These are phyloP conservation scores for Selene dorsalis DNA, from an alignment of 2,797 vertebrate genomes.

Conservation along the genomic window DNA sequence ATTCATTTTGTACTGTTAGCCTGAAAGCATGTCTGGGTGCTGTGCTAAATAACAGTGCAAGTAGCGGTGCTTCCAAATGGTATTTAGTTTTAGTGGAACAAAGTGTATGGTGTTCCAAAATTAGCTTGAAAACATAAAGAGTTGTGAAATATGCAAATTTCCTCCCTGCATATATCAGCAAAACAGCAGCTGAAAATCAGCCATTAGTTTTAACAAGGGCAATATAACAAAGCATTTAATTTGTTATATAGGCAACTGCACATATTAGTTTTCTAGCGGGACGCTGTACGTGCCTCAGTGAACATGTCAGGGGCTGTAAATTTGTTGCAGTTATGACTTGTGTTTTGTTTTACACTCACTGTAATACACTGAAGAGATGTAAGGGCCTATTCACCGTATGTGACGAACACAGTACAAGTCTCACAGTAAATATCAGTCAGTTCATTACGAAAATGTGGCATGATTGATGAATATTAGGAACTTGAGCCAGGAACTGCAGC, in stretches of 20 bases:
- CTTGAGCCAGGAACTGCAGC: neutral
- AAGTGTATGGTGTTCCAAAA: slow-evolving; percentile 2
- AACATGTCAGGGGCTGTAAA: slow-evolving; percentile 32
- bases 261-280: neutral
- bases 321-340: slow-evolving; percentile 27
- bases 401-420: slow-evolving; percentile 38
- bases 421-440: slow-evolving; percentile 44
- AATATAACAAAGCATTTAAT: slow-evolving; percentile 9
- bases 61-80: too few relatives aligned
- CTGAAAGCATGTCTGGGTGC: neutral
- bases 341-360: slow-evolving; percentile 33
- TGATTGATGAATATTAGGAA: slow-evolving; percentile 41
- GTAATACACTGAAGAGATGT: slow-evolving; percentile 35
- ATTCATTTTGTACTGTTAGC: neutral
- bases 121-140: neutral
- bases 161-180: neutral
- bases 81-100: slow-evolving; percentile 1
- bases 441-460: slow-evolving; percentile 17
- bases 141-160: neutral
- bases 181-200: neutral
- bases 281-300: neutral
- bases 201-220: slow-evolving; percentile 12
- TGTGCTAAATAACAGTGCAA: neutral
- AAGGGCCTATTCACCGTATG: slow-evolving; percentile 29
- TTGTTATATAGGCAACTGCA: neutral